phyloP scores from a whole-genome alignment of 2,888 invertebrate species.

The Labia minor region DNA sequence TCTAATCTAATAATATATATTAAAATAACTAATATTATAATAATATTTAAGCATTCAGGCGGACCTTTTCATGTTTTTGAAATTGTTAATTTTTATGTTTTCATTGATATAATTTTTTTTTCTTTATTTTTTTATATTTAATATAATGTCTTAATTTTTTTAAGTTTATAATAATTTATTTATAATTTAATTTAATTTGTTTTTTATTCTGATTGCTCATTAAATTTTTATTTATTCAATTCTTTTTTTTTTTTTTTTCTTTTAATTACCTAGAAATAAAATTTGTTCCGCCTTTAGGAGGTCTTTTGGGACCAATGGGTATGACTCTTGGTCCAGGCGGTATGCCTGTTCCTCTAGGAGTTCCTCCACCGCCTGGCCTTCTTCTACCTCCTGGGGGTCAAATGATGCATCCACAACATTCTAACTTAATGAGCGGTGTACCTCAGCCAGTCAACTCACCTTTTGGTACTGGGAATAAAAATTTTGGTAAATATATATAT shows the following conservation, averaged over 20 bases:
- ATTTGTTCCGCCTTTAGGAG: constrained; percentile 26
- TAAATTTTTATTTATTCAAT: not conserved
- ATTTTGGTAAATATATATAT: not conserved
- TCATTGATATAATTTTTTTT: no score
- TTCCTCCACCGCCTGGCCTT: constrained; percentile 45
- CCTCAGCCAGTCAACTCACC: constrained; percentile 36
- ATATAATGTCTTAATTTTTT: no score
- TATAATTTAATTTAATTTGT: no score
- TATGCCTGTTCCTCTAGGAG: constrained; percentile 44
- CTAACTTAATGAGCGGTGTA: constrained; percentile 36
- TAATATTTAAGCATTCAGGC: no score
- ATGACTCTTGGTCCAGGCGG: constrained; percentile 37
- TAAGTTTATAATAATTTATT: no score
- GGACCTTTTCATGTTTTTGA: no score
- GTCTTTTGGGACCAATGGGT: constrained; percentile 43
- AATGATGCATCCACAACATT: constrained; percentile 33
- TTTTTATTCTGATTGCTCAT: no score
- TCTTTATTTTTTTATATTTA: no score
- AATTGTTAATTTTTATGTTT: no score
- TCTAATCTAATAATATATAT: no score
- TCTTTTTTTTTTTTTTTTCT: constrained; percentile 4
- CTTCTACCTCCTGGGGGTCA: constrained; percentile 31
- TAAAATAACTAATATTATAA: no score
- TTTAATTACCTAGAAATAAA: constrained; percentile 14
- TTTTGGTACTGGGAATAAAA: constrained; percentile 32